A percentile compares a stretch with the other conserved stretches of the same genome.
These are phyloP conservation scores for Ichneumon xanthorius DNA, from an alignment of 2,888 invertebrate genomes.

Conservation along the genomic window DNA sequence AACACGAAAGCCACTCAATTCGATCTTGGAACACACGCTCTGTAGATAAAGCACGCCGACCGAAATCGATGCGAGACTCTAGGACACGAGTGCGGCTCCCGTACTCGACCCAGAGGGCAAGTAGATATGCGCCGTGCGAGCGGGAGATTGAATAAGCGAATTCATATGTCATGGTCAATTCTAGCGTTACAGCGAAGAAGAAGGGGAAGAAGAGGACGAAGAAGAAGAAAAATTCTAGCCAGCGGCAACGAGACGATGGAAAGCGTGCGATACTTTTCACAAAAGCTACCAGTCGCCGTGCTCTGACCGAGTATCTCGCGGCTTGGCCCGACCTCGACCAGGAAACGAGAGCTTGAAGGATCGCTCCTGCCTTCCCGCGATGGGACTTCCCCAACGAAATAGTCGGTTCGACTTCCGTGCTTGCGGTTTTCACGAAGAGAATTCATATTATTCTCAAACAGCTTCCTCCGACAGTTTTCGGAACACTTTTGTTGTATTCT, in stretches of 20 bases:
- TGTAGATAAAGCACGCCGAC: constrained; percentile 48
- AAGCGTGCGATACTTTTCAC: constrained; percentile 23
- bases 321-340: constrained; percentile 21
- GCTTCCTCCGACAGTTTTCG: not conserved
- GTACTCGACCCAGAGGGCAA: not conserved
- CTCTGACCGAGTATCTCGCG: constrained; percentile 21
- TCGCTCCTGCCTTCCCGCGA: not conserved
- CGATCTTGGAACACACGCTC: constrained; percentile 45
- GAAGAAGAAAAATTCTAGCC: not conserved
- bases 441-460: not conserved
- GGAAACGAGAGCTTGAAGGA: constrained; percentile 18
- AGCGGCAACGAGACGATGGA: constrained; percentile 3
- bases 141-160: constrained; percentile 23
- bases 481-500: not conserved
- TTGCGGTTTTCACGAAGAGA: not conserved
- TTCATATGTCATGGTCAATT: constrained; percentile 35
- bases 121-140: not conserved
- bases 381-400: not conserved
- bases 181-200: not conserved
- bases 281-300: not conserved
- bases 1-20: constrained; percentile 10
- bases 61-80: constrained; percentile 55
- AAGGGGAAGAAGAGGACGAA: not conserved
- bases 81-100: constrained; percentile 3
- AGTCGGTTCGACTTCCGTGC: not conserved